phyloP scores from a whole-genome alignment of 2,797 vertebrate genomes.

The Fistularia tabacaria region DNA sequence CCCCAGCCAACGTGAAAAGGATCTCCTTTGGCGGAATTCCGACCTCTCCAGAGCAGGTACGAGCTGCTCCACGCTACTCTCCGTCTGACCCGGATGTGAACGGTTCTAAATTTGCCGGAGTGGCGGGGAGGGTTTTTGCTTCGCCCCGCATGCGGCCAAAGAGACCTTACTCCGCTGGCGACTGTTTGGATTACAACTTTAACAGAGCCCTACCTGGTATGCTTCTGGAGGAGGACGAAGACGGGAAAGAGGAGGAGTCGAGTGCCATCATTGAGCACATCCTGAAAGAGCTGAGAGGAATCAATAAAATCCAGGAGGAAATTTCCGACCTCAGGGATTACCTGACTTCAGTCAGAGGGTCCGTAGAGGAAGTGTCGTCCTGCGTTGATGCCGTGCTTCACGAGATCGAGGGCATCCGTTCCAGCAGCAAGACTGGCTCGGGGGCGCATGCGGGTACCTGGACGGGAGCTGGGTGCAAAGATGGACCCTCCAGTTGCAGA shows the following conservation, averaged over 20 bases:
- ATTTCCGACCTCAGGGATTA: slow-evolving; percentile 79
- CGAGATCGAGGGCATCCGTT: slow-evolving; percentile 79
- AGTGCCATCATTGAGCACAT: slow-evolving; percentile 79
- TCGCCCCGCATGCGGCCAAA: slow-evolving; percentile 49
- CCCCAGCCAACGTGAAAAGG: slow-evolving; percentile 46
- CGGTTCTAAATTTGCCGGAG: slow-evolving; percentile 43
- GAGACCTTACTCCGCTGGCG: slow-evolving; percentile 68
- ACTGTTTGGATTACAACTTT: slow-evolving; percentile 63
- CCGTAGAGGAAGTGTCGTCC: slow-evolving; percentile 80
- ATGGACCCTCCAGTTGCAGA: slow-evolving; percentile 41
- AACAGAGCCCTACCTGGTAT: slow-evolving; percentile 47
- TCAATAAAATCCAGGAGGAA: slow-evolving; percentile 82
- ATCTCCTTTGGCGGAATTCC: slow-evolving; percentile 57
- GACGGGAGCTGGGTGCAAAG: slow-evolving; percentile 52
- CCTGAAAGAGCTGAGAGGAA: slow-evolving; percentile 77
- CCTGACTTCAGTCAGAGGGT: slow-evolving; percentile 76
- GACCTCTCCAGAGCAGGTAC: slow-evolving; percentile 33
- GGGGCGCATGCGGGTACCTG: slow-evolving; percentile 55
- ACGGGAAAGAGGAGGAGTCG: slow-evolving; percentile 67
- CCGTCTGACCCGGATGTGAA: slow-evolving; percentile 44
- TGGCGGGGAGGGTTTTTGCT: slow-evolving; percentile 27
- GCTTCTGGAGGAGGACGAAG: slow-evolving; percentile 57
- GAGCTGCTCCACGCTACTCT: slow-evolving; percentile 12
- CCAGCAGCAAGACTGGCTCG: slow-evolving; percentile 56
- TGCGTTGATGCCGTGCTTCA: slow-evolving; percentile 78